Conservation (phyloP, 1,140 invertebrate genomes). For the Drosophila biarmipes region DNA sequence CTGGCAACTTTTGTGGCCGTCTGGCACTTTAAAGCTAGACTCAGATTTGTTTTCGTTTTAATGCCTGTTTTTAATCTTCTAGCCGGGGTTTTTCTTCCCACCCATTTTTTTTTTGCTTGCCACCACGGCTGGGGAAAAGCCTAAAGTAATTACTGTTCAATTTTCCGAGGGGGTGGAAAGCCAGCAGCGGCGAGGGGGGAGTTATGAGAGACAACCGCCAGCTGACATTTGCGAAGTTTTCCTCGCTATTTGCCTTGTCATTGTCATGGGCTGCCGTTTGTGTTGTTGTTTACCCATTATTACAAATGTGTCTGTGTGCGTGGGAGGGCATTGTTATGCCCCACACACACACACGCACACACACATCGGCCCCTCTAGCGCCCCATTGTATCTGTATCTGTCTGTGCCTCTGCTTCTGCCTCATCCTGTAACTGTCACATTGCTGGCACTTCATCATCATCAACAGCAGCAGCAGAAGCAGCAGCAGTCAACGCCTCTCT, state of each 20-base stretch:
- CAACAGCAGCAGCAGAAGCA: conserved; percentile 27
- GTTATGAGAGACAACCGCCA: conserved; percentile 42
- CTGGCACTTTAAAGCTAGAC: conserved; percentile 22
- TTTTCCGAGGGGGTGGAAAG: conserved; percentile 35
- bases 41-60: conserved; percentile 42
- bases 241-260: conserved; percentile 64
- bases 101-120: neutral
- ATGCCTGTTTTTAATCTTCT: conserved; percentile 9
- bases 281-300: conserved; percentile 57
- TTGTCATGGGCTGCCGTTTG: conserved; percentile 57
- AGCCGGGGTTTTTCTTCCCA: conserved; percentile 4
- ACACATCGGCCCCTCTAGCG: neutral
- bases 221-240: conserved; percentile 43
- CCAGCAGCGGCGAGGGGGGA: neutral
- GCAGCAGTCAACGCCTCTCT: conserved; percentile 39
- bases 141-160: conserved; percentile 75
- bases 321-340: conserved; percentile 11
- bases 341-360: conserved; percentile 12
- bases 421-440: conserved; percentile 74
- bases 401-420: conserved; percentile 53
- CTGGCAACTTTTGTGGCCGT: conserved; percentile 27
- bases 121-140: neutral
- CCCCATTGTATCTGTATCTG: conserved; percentile 28
- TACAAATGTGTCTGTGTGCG: conserved; percentile 8
- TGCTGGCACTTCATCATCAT: conserved; percentile 72